phyloP scores from a whole-genome alignment of 1,140 invertebrate species.

The Zelostemma sp. region DNA sequence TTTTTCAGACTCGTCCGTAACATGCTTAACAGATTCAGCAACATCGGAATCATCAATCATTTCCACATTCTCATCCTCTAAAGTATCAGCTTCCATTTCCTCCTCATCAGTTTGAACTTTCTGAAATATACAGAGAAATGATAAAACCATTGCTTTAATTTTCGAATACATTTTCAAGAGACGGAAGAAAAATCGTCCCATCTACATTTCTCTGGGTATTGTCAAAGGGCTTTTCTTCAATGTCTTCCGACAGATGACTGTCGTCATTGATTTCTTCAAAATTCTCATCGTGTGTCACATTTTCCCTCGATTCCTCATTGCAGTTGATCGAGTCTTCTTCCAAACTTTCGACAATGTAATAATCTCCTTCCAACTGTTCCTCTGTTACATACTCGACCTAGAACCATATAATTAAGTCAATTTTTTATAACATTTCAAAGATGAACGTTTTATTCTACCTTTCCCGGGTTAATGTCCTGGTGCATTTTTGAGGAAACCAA shows the following conservation, averaged over 20 bases:
- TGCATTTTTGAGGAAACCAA: not conserved
- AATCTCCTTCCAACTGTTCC: constrained; percentile 8
- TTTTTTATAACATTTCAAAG: not conserved
- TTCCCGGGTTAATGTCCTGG: constrained; percentile 1
- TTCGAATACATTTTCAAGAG: no score
- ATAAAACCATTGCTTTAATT: no score
- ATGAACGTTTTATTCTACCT: constrained; percentile 17
- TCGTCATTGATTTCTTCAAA: constrained; percentile 51
- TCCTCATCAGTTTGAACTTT: no score
- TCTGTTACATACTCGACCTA: not conserved
- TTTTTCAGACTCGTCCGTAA: constrained; percentile 6
- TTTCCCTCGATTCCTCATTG: constrained; percentile 42
- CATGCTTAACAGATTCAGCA: constrained; percentile 13
- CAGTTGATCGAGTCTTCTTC: constrained; percentile 44
- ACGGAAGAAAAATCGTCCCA: no score
- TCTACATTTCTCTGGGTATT: constrained; percentile 16
- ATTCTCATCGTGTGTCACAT: constrained; percentile 38
- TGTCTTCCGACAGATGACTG: constrained; percentile 42
- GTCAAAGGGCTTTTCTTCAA: constrained; percentile 47
- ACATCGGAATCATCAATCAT: no score
- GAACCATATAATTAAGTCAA: not conserved
- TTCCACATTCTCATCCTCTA: constrained; percentile 7
- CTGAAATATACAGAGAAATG: no score
- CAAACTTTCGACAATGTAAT: constrained; percentile 40
- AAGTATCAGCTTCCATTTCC: constrained; percentile 47